These are phyloP conservation scores for Drosophila mercatorum DNA, from an alignment of 2,888 invertebrate genomes.

Conservation along the genomic window DNA sequence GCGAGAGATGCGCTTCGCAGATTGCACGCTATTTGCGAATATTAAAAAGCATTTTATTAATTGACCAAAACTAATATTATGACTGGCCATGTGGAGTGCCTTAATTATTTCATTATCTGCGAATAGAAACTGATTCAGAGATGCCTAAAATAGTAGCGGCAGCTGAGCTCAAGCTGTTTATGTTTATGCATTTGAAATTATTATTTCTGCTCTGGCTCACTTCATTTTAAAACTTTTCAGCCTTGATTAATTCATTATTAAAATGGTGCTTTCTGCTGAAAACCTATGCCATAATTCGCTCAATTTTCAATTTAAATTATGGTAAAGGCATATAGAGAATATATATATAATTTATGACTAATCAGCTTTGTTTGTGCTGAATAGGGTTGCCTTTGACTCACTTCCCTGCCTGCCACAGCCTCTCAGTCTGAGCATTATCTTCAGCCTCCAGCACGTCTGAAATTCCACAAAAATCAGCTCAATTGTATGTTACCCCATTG, in stretches of 20 bases:
- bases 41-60: slow-evolving; percentile 45
- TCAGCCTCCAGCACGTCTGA: slow-evolving; percentile 9
- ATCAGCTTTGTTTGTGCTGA: not conserved
- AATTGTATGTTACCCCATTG: slow-evolving; percentile 41
- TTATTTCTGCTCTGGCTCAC: too few species aligned
- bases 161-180: not conserved
- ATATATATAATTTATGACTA: not conserved
- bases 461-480: slow-evolving; percentile 39
- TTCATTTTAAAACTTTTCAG: too few species aligned
- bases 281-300: not conserved
- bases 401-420: not conserved
- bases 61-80: slow-evolving; percentile 31
- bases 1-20: slow-evolving; percentile 28
- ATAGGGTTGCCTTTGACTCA: not conserved
- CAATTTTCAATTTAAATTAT: not conserved
- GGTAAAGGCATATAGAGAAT: not conserved
- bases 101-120: slow-evolving; percentile 2
- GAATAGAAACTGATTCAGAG: slow-evolving; percentile 5
- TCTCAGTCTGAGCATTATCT: not conserved
- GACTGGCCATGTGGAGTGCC: slow-evolving; percentile 18
- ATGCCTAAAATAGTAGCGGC: not conserved
- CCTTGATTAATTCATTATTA: not conserved
- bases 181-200: not conserved
- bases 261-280: not conserved
- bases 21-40: slow-evolving; percentile 38